phyloP scores from a whole-genome alignment of 2,888 invertebrate genomes.

The Copidosoma aretas region DNA sequence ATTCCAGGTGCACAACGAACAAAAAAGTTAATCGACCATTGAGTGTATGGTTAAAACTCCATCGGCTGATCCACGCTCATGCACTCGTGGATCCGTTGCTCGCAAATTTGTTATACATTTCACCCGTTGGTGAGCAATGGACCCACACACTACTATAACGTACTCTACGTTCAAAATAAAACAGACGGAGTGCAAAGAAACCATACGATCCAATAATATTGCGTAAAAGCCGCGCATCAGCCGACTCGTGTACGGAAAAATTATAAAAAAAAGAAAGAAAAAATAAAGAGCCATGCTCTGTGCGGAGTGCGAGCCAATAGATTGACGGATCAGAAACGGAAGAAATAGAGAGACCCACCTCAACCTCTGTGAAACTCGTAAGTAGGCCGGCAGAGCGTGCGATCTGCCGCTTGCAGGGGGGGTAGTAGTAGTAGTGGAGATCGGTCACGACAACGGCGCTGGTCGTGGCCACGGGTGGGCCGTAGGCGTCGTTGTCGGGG shows the following conservation, averaged over 20 bases:
- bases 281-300: too few species aligned
- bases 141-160: too few species aligned
- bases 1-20: constrained; percentile 25
- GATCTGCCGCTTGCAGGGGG: constrained; percentile 57
- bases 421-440: too few species aligned
- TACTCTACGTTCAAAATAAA: too few species aligned
- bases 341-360: constrained; percentile 55
- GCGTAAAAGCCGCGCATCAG: too few species aligned
- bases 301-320: too few species aligned
- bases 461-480: background rate
- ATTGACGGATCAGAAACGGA: background rate
- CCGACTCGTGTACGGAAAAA: background rate
- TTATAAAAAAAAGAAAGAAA: background rate
- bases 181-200: too few species aligned
- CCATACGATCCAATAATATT: too few species aligned
- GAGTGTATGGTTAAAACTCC: constrained; percentile 9
- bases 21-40: background rate
- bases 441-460: constrained; percentile 13
- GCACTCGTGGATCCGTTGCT: too few species aligned
- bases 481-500: constrained; percentile 24
- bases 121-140: too few species aligned
- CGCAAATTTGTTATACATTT: background rate
- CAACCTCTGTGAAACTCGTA: constrained; percentile 46
- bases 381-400: constrained; percentile 60
- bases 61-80: constrained; percentile 15